Evolutionary conservation across 2,113 vertebrate species (phyloP).

Genomic region (Oryzias woworae): DNA sequence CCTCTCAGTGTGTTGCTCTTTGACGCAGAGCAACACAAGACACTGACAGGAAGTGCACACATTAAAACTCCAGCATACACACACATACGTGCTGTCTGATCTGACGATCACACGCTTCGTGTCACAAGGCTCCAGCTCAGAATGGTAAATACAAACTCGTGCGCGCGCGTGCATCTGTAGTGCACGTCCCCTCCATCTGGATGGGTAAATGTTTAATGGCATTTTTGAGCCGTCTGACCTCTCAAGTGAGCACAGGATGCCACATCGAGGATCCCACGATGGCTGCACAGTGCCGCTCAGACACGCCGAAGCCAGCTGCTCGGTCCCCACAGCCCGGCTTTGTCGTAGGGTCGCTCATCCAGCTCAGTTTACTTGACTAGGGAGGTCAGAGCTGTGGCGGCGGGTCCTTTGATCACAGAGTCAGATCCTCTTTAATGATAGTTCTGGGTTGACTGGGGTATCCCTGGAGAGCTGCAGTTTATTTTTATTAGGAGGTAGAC

Average conservation of each 20-base stretch:
- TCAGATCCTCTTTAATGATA: conserved; percentile 48
- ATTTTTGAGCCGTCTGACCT: conserved; percentile 12
- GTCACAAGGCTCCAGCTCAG: too few species aligned
- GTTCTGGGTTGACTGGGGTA: conserved; percentile 61
- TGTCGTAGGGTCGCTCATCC: neutral
- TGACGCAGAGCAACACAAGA: conserved; percentile 16
- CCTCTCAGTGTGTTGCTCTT: conserved; percentile 30
- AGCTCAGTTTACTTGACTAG: conserved; percentile 14
- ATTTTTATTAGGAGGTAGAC: conserved; percentile 43
- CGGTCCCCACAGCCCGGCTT: neutral
- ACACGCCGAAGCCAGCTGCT: conserved; percentile 41
- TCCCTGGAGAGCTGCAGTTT: conserved; percentile 36
- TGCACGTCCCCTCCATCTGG: conserved; percentile 35
- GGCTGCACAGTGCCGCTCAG: conserved; percentile 26
- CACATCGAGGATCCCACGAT: conserved; percentile 12
- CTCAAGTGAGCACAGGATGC: conserved; percentile 17
- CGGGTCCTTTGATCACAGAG: conserved; percentile 41
- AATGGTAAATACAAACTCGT: too few species aligned
- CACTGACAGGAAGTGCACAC: conserved; percentile 4
- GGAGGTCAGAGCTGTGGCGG: conserved; percentile 19
- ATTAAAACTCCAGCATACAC: neutral
- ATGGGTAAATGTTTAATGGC: conserved; percentile 50
- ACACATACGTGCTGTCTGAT: conserved; percentile 15
- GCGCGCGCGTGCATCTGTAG: neutral
- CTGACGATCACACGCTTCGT: neutral